Conservation (phyloP, 2,888 invertebrate genomes). For the Eugnorisma glareosa region DNA sequence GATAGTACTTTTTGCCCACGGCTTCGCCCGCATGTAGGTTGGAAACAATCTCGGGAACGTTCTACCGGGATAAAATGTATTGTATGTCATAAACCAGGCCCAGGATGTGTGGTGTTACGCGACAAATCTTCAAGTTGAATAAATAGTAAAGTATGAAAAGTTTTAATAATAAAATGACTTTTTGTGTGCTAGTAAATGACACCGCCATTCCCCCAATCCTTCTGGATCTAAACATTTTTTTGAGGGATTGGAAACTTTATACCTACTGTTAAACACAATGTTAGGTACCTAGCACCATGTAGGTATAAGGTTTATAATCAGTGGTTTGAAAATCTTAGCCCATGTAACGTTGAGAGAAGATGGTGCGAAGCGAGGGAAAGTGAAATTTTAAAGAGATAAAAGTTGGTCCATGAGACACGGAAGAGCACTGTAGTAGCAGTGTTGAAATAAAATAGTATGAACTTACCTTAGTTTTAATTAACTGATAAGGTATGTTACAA, state of each 20-base stretch:
- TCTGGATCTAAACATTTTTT: no score
- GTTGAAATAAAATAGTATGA: slow-evolving; percentile 17
- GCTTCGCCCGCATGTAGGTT: background rate
- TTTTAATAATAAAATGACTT: no score
- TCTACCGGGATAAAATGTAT: background rate
- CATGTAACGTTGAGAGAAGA: background rate
- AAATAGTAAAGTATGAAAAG: no score
- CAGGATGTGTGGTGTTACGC: no score
- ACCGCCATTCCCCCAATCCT: no score
- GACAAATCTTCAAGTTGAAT: no score
- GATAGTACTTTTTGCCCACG: background rate
- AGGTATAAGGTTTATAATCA: background rate
- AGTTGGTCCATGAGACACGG: slow-evolving; percentile 3
- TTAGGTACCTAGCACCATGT: no score
- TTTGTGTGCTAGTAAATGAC: no score
- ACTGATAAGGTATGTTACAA: background rate
- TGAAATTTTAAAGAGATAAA: slow-evolving; percentile 14
- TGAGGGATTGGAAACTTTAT: no score
- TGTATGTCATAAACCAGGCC: background rate
- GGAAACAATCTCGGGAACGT: background rate
- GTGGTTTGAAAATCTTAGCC: background rate
- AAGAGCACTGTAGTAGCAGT: background rate
- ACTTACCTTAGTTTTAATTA: slow-evolving; percentile 20
- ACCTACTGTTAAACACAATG: no score
- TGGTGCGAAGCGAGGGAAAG: background rate